A percentile compares a stretch with the other conserved stretches of the same genome.
Conservation (phyloP, 2,888 invertebrate species). For the Lydus trimaculatus region DNA sequence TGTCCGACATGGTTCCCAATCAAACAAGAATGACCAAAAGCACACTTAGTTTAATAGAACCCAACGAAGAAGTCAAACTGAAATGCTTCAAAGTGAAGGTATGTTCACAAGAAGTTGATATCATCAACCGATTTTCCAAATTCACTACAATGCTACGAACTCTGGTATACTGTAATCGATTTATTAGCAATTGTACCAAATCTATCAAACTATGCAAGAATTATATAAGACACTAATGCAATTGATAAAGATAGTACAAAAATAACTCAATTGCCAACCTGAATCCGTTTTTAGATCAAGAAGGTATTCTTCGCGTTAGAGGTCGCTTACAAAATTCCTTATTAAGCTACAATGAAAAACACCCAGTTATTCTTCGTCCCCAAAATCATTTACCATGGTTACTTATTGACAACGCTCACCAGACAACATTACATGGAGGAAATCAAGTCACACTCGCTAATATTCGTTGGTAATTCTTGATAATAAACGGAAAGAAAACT, state of each 20-base stretch:
- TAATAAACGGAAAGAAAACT: conserved; percentile 5
- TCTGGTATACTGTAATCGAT: not conserved
- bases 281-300: conserved; percentile 28
- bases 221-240: too few relatives aligned
- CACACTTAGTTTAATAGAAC: not conserved
- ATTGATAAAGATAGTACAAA: too few relatives aligned
- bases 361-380: conserved; percentile 12
- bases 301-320: conserved; percentile 23
- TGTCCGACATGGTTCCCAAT: conserved; percentile 14
- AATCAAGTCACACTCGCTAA: conserved; percentile 11
- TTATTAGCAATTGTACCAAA: not conserved
- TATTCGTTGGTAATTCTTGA: conserved; percentile 4
- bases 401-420: not conserved
- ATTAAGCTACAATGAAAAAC: conserved; percentile 9
- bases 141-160: not conserved
- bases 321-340: conserved; percentile 23
- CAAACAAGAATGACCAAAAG: too few relatives aligned
- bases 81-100: too few relatives aligned
- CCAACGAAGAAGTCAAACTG: too few relatives aligned
- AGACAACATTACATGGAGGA: conserved; percentile 10
- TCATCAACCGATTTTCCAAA: too few relatives aligned
- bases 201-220: too few relatives aligned
- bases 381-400: not conserved
- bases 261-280: too few relatives aligned
- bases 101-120: too few relatives aligned